Evolutionary conservation across 2,797 vertebrate species (phyloP), one percentile per base, ranked within the genome.

Genomic region (Hypotaenidia okinawae): DNA sequence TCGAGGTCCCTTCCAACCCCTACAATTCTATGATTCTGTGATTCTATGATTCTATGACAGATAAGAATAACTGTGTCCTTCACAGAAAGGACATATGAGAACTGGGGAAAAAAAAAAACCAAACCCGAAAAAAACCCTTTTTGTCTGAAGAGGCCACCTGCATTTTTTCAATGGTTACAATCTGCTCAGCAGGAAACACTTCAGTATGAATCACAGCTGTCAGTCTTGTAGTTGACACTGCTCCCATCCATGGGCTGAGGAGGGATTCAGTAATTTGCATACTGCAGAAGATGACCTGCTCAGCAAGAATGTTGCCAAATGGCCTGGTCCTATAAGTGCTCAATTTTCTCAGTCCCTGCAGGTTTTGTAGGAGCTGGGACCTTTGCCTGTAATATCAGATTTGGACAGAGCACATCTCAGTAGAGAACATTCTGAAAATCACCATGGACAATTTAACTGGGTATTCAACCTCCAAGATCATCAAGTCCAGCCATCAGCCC

Each of bases 61-160:
- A 62, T 12, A 77, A 77, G 43, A 85, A 37, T 70, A 87, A 76
- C 43, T 64, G 16, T 58, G 32, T 13, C n/a, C 17, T 85, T 41
- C 16, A 39, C 28, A 70, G 72, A 57, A 89, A 91, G 10, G 15
- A 83, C 13, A 19, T 47, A 47, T 6, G 13, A 67, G 47, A 84
- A 86, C 4, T 25, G 11, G 0, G 3, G 6, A 14, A 37, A 35
- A 14, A 8, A 13, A 30, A 1, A 9, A 16, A 67, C 37, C 37
- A 37, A 37, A 37, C 37, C 37, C 72, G 33, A 11, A 17, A 82
- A 79, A 41, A 3, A 2, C 3, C 22, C 11, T 57, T 73, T 94
- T 85, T 84, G 10, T 77, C 39, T 93, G 82, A 93, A 94, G 87
- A 91, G 82, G 79, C 81, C 94, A 96, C 87, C 72, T 96, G 94